Percentiles rank a stretch among this genome's conserved stretches.
phyloP scores from a whole-genome alignment of 2,888 invertebrate genomes.

The Drosophila anomelani region DNA sequence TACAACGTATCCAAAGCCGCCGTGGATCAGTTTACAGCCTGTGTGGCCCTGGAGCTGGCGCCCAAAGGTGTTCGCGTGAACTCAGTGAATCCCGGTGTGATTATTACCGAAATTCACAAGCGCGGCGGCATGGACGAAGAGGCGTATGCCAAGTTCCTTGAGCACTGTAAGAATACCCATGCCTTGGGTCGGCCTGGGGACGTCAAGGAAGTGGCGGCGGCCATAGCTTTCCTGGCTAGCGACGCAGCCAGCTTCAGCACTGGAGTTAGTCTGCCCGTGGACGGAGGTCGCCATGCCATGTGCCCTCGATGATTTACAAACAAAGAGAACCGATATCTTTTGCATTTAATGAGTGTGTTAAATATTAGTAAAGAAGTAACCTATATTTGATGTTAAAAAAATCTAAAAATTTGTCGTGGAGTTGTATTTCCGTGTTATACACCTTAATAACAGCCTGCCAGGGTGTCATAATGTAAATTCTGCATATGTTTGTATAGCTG shows the following conservation, averaged over 20 bases:
- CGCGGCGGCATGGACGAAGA: conserved; percentile 91
- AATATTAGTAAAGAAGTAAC: background rate
- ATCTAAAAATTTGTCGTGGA: background rate
- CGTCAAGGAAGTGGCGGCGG: conserved; percentile 92
- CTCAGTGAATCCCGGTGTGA: conserved; percentile 96
- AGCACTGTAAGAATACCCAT: conserved; percentile 93
- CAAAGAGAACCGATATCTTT: background rate
- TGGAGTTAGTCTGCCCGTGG: conserved; percentile 89
- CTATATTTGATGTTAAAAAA: background rate
- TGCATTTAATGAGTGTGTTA: conserved; percentile 39
- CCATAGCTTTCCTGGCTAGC: conserved; percentile 95
- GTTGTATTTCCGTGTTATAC: background rate
- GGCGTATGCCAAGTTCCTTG: conserved; percentile 91
- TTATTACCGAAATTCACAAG: conserved; percentile 94
- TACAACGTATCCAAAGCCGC: conserved; percentile 97
- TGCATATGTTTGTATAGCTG: background rate
- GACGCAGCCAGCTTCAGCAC: conserved; percentile 90
- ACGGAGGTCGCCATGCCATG: conserved; percentile 88
- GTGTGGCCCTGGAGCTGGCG: conserved; percentile 93
- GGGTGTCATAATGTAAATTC: background rate
- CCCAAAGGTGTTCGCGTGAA: conserved; percentile 93
- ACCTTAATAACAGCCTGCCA: background rate
- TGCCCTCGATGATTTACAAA: conserved; percentile 86
- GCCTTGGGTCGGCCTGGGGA: conserved; percentile 94
- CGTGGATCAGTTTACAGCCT: conserved; percentile 96